A percentile compares a stretch with the other conserved stretches of the same genome.
Evolutionary conservation across 2,888 invertebrate species (phyloP).

Genomic region (Andrena marginata): DNA sequence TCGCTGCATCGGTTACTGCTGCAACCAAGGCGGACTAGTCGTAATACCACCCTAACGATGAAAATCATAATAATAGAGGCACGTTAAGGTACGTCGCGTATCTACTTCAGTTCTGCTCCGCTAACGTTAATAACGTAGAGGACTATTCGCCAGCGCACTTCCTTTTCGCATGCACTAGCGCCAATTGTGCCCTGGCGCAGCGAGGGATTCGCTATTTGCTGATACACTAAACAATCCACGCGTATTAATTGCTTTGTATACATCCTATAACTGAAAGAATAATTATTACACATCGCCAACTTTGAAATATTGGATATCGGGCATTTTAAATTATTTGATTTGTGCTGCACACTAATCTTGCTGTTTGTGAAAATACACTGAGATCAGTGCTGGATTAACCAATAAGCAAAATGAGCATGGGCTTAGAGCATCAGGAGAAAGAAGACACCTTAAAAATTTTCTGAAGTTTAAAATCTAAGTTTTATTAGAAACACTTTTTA

Average conservation of each 20-base stretch:
- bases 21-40: slow-evolving; percentile 22
- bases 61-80: slow-evolving; percentile 34
- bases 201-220: not conserved
- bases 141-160: slow-evolving; percentile 2
- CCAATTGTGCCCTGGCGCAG: not conserved
- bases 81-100: slow-evolving; percentile 27
- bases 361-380: no score
- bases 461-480: no score
- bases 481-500: no score
- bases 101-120: slow-evolving; percentile 8
- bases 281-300: not conserved
- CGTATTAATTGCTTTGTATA: not conserved
- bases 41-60: slow-evolving; percentile 45
- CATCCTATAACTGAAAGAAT: not conserved
- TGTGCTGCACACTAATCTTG: no score
- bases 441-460: no score
- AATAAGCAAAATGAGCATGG: no score
- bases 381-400: no score
- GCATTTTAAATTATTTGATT: no score
- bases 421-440: no score
- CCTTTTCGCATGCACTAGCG: not conserved
- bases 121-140: slow-evolving; percentile 32
- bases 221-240: not conserved
- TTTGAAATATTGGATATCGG: not conserved
- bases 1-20: slow-evolving; percentile 20